Evolutionary conservation across 2,888 invertebrate genomes (phyloP), one percentile per base, ranked within the genome.

Genomic region (Zelleria hepariella): DNA sequence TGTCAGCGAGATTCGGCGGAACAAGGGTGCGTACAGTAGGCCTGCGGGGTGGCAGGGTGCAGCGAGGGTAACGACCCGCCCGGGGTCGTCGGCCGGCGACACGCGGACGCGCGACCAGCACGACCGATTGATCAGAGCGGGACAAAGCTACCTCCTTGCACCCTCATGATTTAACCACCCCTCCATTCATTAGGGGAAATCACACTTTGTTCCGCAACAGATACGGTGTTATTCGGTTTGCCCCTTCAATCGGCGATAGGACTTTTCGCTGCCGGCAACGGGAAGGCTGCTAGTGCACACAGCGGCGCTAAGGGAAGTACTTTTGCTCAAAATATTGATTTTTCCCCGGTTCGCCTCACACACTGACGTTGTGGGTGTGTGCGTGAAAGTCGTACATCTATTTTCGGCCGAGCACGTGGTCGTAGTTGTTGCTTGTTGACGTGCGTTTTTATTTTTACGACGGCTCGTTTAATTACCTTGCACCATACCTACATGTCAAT

Each of bases 301-400:
- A 78, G 64, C 65, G 68, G 70, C 70, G 74, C 67, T 79, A 77
- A 79, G 84, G 87, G 87, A 87, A 86, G 86, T 82, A 85, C 85
- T 86, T 88, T 86, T 86, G 87, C 86, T 88, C 83, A 86, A 86
- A 88, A 87, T 88, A 88, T 88, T 87, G 87, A 88, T 88, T 88
- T 88, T 87, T 86, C 86, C 80, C 80, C 80, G 75, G 57, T 21
- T 42, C 47, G 80, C 72, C 71, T 73, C n/a, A n/a, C n/a, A n/a
- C n/a, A n/a, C n/a, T n/a, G n/a, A n/a, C n/a, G n/a, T n/a, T n/a
- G n/a, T n/a, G n/a, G 54, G 25, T 25, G 69, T 79, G 78, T 78
- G 80, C 68, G 78, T 75, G 74, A 64, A 67, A 68, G 24, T 54
- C 68, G 78, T 75, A 73, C 64, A 69, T 85, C 86, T 87, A 86